phyloP scores from a whole-genome alignment of 2,113 vertebrate species.

The Tenebrosternarchus preto region DNA sequence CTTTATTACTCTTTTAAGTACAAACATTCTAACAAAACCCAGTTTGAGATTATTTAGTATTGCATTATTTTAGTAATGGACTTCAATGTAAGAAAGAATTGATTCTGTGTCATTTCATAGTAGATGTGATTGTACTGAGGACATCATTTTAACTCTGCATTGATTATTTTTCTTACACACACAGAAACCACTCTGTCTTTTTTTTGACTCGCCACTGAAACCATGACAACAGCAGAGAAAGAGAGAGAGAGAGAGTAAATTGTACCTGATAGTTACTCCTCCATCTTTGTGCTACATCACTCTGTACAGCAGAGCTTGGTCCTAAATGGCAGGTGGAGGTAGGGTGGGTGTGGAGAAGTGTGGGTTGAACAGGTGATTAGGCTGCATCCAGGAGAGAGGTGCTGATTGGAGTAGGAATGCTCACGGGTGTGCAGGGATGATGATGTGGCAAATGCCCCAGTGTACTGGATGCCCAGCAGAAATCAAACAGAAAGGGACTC shows the following conservation, averaged over 20 bases:
- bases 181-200: not conserved
- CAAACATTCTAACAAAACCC: not conserved
- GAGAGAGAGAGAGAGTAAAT: no score
- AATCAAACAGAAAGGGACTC: not conserved
- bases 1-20: not conserved
- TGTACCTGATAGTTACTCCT: not conserved
- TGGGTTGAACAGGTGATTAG: not conserved
- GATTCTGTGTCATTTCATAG: not conserved
- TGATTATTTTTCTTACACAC: not conserved
- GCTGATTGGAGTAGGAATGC: not conserved
- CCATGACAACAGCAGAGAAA: conserved; percentile 20
- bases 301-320: not conserved
- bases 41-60: no score
- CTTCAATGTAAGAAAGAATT: not conserved
- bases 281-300: not conserved
- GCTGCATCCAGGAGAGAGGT: not conserved
- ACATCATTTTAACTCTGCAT: not conserved
- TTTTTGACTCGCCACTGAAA: conserved; percentile 12
- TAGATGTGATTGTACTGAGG: not conserved
- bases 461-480: not conserved
- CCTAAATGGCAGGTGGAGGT: not conserved
- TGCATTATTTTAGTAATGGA: not conserved
- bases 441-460: not conserved
- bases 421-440: not conserved
- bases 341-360: not conserved